These are phyloP conservation scores for Botia almorhae DNA, from an alignment of 2,797 vertebrate species.

Conservation along the genomic window DNA sequence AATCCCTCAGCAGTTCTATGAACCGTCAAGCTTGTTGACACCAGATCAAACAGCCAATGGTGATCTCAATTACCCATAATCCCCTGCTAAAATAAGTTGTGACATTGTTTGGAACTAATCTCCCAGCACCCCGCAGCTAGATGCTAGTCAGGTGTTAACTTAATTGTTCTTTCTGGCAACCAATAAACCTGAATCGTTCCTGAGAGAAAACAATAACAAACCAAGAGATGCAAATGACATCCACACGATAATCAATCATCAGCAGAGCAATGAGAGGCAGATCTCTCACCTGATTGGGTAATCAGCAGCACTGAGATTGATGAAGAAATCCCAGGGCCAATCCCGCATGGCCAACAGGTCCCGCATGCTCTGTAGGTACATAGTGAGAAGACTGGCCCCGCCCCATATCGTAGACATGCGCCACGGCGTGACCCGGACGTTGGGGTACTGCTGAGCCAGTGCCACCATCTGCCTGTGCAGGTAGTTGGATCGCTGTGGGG, in stretches of 20 bases:
- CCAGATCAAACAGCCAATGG: slow-evolving; percentile 38
- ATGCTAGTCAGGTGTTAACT: slow-evolving; percentile 16
- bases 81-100: slow-evolving; percentile 41
- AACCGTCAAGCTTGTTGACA: slow-evolving; percentile 49
- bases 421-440: slow-evolving; percentile 94
- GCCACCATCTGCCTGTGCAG: slow-evolving; percentile 90
- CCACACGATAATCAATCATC: slow-evolving; percentile 18
- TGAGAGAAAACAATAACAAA: slow-evolving; percentile 32
- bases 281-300: slow-evolving; percentile 93
- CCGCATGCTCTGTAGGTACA: slow-evolving; percentile 95
- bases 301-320: slow-evolving; percentile 97
- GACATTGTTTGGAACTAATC: slow-evolving; percentile 50
- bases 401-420: slow-evolving; percentile 99
- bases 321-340: slow-evolving; percentile 99
- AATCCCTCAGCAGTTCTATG: slow-evolving; percentile 43
- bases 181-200: slow-evolving; percentile 17
- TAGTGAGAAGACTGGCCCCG: slow-evolving; percentile 93
- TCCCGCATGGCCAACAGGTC: slow-evolving; percentile 94
- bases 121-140: slow-evolving; percentile 12
- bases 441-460: slow-evolving; percentile 85
- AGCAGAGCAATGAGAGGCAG: not conserved
- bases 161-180: slow-evolving; percentile 17
- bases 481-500: slow-evolving; percentile 91
- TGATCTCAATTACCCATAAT: slow-evolving; percentile 52
- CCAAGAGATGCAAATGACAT: slow-evolving; percentile 5